Base-by-base conservation (phyloP, 2,113 vertebrate genomes). In the Fulica atra region DNA sequence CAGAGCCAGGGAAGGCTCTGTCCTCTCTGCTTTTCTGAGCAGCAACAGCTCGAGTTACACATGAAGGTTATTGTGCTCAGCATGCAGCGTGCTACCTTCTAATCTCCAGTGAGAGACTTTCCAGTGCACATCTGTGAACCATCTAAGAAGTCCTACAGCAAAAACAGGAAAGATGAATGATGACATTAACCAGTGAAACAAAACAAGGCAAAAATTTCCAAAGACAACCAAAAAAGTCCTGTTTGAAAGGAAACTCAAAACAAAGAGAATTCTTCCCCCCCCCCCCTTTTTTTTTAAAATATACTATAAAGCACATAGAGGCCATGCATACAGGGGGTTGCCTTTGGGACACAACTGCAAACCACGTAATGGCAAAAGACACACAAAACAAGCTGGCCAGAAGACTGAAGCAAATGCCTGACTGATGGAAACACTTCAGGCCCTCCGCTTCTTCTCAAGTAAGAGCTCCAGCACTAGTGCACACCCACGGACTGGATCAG, bases 151-250 rank as follows among this genome's bases (percentile, higher is more conserved):
- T 89, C 93, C 86, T 93, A 86, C 61, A 76, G 93, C 48, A 57
- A 95, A 94, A 96, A 60, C 92, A 96, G 90, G 86, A 93, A 93
- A 96, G 80, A 92, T 76, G 38, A 83, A 95, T 64, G 60, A 92
- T 94, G 72, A 89, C 70, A 92, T 89, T 94, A 91, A 63, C 78
- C 89, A 95, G 91, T 76, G 65, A 89, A 94, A 91, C 54, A 94
- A 93, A 95, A 53, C 50, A 76, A 82, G 66, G 57, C 29, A 54
- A 92, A 93, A 89, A 89, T 92, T 14, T 54, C 59, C 63, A 73
- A 73, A 94, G n/a, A 60, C 31, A 61, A 91, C 57, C 2, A 38
- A 93, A 96, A 91, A 94, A 92, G n/a, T 23, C 33, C 76, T 36
- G 11, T 92, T 91, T 95, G 89, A 73, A 93, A 93, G 83, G 40